These are phyloP conservation scores for Parauchenoglanis ngamensis DNA, from an alignment of 2,797 vertebrate genomes.

Conservation along the genomic window DNA sequence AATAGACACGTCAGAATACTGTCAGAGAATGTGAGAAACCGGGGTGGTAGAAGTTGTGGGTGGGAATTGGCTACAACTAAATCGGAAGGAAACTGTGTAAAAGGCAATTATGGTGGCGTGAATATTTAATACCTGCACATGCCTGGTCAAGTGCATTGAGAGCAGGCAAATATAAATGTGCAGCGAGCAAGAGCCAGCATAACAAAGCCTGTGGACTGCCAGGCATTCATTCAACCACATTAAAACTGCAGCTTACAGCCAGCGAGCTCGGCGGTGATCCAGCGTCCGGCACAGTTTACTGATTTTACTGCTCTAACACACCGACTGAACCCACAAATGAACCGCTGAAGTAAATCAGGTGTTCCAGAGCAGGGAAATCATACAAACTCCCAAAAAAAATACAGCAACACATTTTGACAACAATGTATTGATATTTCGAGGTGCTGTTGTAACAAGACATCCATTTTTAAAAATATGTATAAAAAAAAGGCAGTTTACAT, in stretches of 20 bases:
- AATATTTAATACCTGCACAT: conserved; percentile 5
- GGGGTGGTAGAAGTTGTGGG: neutral
- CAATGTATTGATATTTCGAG: neutral
- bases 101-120: conserved; percentile 13
- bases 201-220: neutral
- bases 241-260: conserved; percentile 1
- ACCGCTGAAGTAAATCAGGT: neutral
- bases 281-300: neutral
- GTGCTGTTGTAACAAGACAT: neutral
- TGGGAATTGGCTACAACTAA: neutral
- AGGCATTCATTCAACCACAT: neutral
- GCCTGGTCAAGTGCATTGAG: conserved; percentile 4
- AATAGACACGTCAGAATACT: neutral
- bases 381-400: neutral
- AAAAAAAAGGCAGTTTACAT: neutral
- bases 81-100: conserved; percentile 9
- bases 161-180: neutral
- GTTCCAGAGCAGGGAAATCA: neutral
- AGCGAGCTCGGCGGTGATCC: neutral
- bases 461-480: neutral
- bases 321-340: neutral
- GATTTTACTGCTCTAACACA: neutral
- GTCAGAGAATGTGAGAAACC: neutral
- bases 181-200: neutral
- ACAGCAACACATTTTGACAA: neutral